Conservation (phyloP, 2,113 vertebrate species). For the Pelvicachromis taeniatus region DNA sequence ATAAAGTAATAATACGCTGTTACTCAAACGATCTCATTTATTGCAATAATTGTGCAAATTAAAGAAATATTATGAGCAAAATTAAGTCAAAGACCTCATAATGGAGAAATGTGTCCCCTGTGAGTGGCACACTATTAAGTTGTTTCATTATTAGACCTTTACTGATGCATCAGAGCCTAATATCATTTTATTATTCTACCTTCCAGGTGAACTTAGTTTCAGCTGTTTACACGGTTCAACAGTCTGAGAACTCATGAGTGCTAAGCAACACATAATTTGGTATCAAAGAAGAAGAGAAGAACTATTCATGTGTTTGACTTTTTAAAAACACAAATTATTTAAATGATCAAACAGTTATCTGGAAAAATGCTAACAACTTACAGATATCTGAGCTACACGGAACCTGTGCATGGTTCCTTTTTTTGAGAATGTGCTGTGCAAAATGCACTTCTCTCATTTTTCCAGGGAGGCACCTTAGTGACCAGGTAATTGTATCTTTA, state of each 20-base stretch:
- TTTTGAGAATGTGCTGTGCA: not conserved
- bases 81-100: not conserved
- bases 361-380: not conserved
- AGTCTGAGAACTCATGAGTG: not conserved
- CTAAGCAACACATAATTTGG: not conserved
- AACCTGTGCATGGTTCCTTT: not conserved
- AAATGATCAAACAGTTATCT: not conserved
- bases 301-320: not conserved
- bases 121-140: not conserved
- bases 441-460: not conserved
- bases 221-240: not conserved
- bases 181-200: not conserved
- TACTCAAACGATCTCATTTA: not conserved
- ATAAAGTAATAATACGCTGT: not conserved
- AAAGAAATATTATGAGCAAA: not conserved
- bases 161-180: not conserved
- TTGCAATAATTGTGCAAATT: not conserved
- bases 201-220: not conserved
- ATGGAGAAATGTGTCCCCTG: not conserved
- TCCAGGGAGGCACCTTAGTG: not conserved
- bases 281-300: not conserved
- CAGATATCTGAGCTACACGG: not conserved
- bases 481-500: not conserved
- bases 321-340: not conserved
- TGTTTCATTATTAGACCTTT: not conserved